phyloP scores from a whole-genome alignment of 2,888 invertebrate genomes.

The Brenthis ino region DNA sequence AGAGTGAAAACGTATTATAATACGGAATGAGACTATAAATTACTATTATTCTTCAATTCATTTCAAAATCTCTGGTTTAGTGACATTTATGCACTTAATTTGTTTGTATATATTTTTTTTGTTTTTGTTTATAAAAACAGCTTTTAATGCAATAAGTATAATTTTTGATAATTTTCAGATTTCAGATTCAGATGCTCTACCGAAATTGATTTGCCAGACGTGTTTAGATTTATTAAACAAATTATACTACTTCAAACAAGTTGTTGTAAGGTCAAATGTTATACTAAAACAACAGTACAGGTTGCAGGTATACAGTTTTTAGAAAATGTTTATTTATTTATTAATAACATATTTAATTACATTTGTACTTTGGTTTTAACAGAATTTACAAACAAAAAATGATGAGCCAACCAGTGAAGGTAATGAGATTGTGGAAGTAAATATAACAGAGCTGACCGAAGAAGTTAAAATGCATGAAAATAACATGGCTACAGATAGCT shows the following conservation, averaged over 20 bases:
- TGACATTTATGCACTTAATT: no score
- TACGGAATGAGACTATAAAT: no score
- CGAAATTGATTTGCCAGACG: slow-evolving; percentile 68
- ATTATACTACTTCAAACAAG: slow-evolving; percentile 73
- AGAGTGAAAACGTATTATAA: background rate
- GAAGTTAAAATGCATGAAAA: slow-evolving; percentile 45
- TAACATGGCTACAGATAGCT: slow-evolving; percentile 35
- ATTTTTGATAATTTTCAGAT: slow-evolving; percentile 53
- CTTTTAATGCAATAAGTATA: background rate
- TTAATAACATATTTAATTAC: background rate
- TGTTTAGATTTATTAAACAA: slow-evolving; percentile 72
- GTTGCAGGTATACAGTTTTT: slow-evolving; percentile 44
- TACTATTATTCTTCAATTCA: no score
- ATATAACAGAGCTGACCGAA: slow-evolving; percentile 48
- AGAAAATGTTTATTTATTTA: background rate
- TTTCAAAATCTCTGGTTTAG: no score
- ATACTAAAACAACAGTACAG: slow-evolving; percentile 64
- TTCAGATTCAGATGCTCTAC: slow-evolving; percentile 63
- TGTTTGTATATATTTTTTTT: no score
- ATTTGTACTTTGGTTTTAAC: background rate
- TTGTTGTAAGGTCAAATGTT: slow-evolving; percentile 67
- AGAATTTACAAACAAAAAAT: slow-evolving; percentile 46
- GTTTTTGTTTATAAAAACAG: background rate
- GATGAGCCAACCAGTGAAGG: slow-evolving; percentile 47
- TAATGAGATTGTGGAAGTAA: slow-evolving; percentile 50